phyloP scores from a whole-genome alignment of 2,888 invertebrate genomes.

The Papilio demoleus region DNA sequence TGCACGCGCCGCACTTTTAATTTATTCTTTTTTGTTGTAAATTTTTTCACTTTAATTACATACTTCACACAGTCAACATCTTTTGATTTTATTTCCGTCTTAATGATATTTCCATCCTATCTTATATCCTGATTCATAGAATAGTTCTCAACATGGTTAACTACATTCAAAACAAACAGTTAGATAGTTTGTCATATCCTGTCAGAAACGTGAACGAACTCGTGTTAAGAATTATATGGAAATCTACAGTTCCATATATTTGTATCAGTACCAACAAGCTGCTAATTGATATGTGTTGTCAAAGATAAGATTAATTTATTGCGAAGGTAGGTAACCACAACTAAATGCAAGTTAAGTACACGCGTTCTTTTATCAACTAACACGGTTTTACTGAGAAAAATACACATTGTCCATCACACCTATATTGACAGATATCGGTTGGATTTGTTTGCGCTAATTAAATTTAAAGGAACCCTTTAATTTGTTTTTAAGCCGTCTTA shows the following conservation, averaged over 20 bases:
- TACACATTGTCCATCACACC: neutral
- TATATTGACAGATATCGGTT: neutral
- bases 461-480: too few relatives aligned
- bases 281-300: conserved; percentile 3
- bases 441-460: neutral
- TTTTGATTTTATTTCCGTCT: too few relatives aligned
- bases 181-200: neutral
- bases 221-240: neutral
- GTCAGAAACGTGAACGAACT: neutral
- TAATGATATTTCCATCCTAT: too few relatives aligned
- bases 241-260: neutral
- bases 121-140: too few relatives aligned
- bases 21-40: too few relatives aligned
- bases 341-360: neutral
- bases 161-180: too few relatives aligned
- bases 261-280: neutral
- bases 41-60: too few relatives aligned
- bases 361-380: neutral
- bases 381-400: neutral
- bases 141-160: too few relatives aligned
- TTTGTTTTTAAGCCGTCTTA: too few relatives aligned
- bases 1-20: too few relatives aligned
- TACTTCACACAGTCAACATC: too few relatives aligned
- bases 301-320: neutral
- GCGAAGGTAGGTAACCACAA: neutral